phyloP scores from a whole-genome alignment of 2,113 vertebrate species.

The Heptranchias perlo region DNA sequence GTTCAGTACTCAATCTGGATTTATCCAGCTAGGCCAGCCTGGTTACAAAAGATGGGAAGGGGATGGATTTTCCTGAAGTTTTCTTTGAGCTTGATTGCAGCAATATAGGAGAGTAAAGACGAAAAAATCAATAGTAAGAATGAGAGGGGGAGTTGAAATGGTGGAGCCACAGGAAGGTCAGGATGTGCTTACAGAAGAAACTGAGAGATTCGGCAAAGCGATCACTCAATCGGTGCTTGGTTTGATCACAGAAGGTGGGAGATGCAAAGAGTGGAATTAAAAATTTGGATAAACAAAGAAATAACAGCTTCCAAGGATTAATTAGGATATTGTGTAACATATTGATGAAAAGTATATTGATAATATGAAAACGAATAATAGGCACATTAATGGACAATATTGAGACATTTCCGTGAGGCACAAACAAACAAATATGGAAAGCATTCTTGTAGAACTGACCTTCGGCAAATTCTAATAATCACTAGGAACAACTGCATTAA shows the following conservation, averaged over 20 bases:
- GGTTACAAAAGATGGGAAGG: not conserved
- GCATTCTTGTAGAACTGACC: not conserved
- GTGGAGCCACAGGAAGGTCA: conserved; percentile 5
- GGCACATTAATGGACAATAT: not conserved
- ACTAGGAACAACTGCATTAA: not conserved
- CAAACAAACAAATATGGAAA: not conserved
- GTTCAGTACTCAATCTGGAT: conserved; percentile 13
- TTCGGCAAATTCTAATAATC: not conserved
- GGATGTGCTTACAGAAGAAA: not conserved
- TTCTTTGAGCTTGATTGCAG: not conserved
- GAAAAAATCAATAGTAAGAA: not conserved
- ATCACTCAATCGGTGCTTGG: not conserved
- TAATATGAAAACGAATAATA: not conserved
- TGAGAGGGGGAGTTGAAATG: not conserved
- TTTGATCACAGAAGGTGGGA: not conserved
- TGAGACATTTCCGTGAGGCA: not conserved
- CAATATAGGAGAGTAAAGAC: not conserved
- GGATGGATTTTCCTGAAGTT: conserved; percentile 10
- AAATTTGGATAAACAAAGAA: not conserved
- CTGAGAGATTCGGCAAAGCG: not conserved
- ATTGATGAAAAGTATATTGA: not conserved
- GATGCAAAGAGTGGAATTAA: not conserved
- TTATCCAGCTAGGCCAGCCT: not conserved
- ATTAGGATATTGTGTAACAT: not conserved
- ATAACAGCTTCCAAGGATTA: not conserved